These are phyloP conservation scores for Vulpes vulpes DNA, from an alignment of 2,113 vertebrate species.

Conservation along the genomic window DNA sequence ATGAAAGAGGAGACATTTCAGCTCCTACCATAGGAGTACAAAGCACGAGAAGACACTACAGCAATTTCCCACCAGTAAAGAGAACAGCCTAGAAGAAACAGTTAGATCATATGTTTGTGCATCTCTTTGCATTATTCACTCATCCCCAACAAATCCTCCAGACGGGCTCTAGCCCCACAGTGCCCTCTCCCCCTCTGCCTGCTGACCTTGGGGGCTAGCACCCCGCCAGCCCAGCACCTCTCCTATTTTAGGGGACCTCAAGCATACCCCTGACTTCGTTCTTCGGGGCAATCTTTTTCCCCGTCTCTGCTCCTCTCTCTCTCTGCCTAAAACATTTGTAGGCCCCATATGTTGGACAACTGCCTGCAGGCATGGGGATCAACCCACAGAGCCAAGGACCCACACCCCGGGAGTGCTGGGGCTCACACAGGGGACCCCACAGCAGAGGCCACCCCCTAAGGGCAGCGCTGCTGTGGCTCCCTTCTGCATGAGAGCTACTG, in stretches of 20 bases:
- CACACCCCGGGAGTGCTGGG: fast-evolving
- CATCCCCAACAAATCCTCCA: neutral
- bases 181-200: neutral
- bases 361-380: neutral
- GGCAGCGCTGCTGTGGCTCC: neutral
- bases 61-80: no score
- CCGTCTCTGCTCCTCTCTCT: neutral
- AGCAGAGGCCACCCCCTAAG: fast-evolving
- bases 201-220: neutral
- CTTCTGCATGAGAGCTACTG: neutral
- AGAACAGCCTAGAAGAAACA: neutral
- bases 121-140: neutral
- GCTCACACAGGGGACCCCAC: fast-evolving
- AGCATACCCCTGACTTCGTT: no score
- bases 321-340: neutral
- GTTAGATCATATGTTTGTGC: neutral
- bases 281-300: neutral
- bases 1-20: no score
- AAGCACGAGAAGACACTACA: neutral
- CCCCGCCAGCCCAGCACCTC: fast-evolving
- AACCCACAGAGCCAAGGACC: neutral
- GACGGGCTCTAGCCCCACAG: fast-evolving
- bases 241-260: fast-evolving
- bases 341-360: fast-evolving
- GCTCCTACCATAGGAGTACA: neutral